Evolutionary conservation across 2,113 vertebrate genomes (phyloP).

Genomic region (Rattus rattus): DNA sequence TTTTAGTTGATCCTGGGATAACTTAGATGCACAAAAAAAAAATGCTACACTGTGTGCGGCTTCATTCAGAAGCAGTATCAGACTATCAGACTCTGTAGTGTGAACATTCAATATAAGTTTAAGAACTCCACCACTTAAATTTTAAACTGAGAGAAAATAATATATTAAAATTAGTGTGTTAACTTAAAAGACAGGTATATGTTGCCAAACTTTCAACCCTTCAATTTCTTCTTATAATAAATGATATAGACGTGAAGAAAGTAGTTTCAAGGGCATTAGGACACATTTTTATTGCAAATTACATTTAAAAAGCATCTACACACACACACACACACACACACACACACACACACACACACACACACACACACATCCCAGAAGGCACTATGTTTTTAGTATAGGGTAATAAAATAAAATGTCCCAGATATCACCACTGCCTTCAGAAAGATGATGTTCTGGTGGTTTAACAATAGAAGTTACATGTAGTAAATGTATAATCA

Average conservation of each 20-base stretch:
- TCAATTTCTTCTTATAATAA: background rate
- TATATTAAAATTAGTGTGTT: background rate
- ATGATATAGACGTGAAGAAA: conserved; percentile 1
- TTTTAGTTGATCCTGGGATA: background rate
- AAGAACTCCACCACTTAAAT: background rate
- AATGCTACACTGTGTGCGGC: too few relatives aligned
- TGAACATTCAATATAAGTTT: background rate
- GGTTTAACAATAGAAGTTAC: background rate
- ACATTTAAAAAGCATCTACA: background rate
- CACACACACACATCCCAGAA: background rate
- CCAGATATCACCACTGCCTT: background rate
- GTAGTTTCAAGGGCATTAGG: background rate
- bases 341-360: too few relatives aligned
- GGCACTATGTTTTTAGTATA: background rate
- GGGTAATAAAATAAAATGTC: background rate
- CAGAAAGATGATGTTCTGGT: background rate
- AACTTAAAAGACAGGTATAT: background rate
- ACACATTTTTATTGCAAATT: background rate
- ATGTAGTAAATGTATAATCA: background rate
- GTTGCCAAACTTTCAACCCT: background rate
- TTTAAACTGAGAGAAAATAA: conserved; percentile 28
- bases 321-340: background rate
- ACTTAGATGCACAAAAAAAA: background rate
- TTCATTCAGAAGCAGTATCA: background rate
- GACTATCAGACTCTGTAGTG: background rate